phyloP scores from a whole-genome alignment of 2,888 invertebrate genomes.

The Coleophora flavipennella region DNA sequence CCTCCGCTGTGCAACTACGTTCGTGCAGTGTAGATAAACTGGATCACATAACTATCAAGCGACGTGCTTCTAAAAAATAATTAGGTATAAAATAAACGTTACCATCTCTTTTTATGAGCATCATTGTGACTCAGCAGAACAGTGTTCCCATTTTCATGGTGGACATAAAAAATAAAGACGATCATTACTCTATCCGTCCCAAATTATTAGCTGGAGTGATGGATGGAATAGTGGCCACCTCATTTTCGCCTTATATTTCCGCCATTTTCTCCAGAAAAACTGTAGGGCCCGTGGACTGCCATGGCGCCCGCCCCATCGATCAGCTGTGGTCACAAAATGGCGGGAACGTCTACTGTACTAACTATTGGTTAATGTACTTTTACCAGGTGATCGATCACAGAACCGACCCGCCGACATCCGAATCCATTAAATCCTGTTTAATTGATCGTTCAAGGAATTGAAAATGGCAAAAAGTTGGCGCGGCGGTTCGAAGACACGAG shows the following conservation, averaged over 20 bases:
- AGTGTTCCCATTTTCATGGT: background rate
- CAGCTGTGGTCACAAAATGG: slow-evolving; percentile 25
- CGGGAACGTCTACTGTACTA: slow-evolving; percentile 35
- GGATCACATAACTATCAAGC: too few relatives aligned
- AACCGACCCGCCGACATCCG: slow-evolving; percentile 46
- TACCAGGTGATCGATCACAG: slow-evolving; percentile 58
- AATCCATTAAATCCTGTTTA: slow-evolving; percentile 66
- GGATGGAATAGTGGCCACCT: slow-evolving; percentile 10
- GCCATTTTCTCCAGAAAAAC: slow-evolving; percentile 14
- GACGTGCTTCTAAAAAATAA: too few relatives aligned
- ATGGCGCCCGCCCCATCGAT: slow-evolving; percentile 26
- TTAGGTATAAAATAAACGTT: too few relatives aligned
- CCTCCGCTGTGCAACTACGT: too few relatives aligned
- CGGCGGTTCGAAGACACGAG: background rate
- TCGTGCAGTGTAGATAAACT: too few relatives aligned
- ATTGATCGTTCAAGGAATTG: slow-evolving; percentile 61
- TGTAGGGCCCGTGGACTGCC: slow-evolving; percentile 10
- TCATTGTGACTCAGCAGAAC: background rate
- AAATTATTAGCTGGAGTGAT: slow-evolving; percentile 11
- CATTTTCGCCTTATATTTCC: slow-evolving; percentile 10
- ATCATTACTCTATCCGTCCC: slow-evolving; percentile 10
- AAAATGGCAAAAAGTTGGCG: slow-evolving; percentile 53
- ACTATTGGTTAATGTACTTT: slow-evolving; percentile 60
- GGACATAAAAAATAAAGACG: slow-evolving; percentile 6
- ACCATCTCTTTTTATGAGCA: too few relatives aligned